Evolutionary conservation across 2,888 invertebrate species (phyloP).

Genomic region (Hemaris fuciformis): DNA sequence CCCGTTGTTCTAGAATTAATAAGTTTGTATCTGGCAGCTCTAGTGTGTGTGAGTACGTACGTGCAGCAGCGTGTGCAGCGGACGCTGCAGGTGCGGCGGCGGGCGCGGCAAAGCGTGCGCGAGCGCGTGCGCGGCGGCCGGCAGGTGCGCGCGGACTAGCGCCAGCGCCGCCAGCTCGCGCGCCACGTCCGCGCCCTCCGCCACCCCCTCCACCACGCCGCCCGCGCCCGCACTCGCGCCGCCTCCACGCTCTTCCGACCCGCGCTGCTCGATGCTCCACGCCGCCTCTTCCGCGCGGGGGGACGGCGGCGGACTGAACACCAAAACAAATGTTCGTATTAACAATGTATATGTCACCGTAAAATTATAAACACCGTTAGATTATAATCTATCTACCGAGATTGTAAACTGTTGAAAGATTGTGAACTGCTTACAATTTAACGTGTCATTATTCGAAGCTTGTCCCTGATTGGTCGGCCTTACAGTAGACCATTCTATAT

Average conservation of each 20-base stretch:
- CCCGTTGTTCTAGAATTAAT: no score
- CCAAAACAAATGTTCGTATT: background rate
- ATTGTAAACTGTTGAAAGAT: no score
- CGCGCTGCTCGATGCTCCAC: conserved; percentile 26
- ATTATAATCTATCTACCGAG: no score
- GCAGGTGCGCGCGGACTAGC: conserved; percentile 50
- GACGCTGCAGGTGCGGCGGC: conserved; percentile 41
- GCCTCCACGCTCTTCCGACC: no score
- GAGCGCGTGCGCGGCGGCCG: conserved; percentile 45
- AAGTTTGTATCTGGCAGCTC: no score
- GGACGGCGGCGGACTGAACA: background rate
- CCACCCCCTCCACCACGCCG: conserved; percentile 53
- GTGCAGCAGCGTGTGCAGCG: conserved; percentile 60
- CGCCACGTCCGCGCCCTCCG: conserved; percentile 71
- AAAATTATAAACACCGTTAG: no score
- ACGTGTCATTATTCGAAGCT: no score
- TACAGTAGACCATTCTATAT: no score
- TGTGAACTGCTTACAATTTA: no score
- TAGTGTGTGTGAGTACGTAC: conserved; percentile 30
- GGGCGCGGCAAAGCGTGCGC: conserved; percentile 46
- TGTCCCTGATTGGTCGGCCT: no score
- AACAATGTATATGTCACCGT: no score
- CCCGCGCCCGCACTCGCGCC: conserved; percentile 24
- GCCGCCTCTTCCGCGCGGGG: background rate
- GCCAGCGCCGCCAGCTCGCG: conserved; percentile 66